Conservation (phyloP, 1,140 invertebrate species). For the Littorina saxatilis region DNA sequence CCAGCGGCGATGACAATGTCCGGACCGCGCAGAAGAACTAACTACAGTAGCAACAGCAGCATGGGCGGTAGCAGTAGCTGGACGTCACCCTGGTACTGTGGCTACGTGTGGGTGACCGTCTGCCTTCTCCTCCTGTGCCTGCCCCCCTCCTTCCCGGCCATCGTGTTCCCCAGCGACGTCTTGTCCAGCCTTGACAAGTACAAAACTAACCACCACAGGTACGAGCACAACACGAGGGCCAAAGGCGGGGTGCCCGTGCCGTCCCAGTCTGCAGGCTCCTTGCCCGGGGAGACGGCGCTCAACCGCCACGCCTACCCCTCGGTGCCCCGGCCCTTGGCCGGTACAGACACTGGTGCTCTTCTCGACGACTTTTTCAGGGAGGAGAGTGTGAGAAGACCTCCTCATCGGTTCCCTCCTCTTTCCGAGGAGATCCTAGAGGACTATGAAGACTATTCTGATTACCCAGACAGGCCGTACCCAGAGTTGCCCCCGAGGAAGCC, state of each 20-base stretch:
- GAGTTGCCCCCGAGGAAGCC: not conserved
- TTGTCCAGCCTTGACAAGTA: conserved; percentile 21
- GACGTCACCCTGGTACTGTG: not conserved
- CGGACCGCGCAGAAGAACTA: too few species aligned
- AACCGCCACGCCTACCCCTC: not conserved
- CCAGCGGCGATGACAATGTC: not conserved
- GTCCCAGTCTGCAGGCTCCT: not conserved
- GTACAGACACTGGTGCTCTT: too few species aligned
- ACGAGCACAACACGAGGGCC: not conserved
- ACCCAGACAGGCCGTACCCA: not conserved
- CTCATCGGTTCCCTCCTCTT: not conserved
- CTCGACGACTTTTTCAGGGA: not conserved
- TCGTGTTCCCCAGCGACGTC: conserved; percentile 24
- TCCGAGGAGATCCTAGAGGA: not conserved
- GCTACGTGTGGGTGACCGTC: conserved; percentile 7
- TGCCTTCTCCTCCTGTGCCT: conserved; percentile 7
- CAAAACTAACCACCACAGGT: not conserved
- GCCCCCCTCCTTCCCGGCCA: conserved; percentile 10
- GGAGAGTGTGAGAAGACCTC: not conserved
- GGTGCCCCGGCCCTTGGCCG: not conserved
- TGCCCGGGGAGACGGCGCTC: not conserved
- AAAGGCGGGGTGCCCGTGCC: not conserved
- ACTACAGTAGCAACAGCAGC: too few species aligned
- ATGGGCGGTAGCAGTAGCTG: too few species aligned
- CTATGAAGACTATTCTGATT: not conserved